Conservation (phyloP, 2,888 invertebrate species). For the Micropterix aruncella region DNA sequence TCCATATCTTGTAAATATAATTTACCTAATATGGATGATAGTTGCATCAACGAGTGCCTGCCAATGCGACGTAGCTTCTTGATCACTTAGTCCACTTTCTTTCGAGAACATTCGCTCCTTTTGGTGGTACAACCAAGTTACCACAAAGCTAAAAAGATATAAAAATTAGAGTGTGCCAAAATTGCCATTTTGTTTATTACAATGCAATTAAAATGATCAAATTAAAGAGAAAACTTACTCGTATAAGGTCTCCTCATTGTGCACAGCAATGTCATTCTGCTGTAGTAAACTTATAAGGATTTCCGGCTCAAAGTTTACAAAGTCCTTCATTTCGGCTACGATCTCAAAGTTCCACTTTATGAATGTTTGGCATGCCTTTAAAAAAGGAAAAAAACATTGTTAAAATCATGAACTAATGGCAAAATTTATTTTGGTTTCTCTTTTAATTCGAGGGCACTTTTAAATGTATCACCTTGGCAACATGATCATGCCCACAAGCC, state of each 20-base stretch:
- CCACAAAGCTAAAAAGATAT: conserved; percentile 42
- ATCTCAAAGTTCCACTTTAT: conserved; percentile 85
- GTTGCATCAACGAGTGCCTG: conserved; percentile 57
- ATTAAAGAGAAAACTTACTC: conserved; percentile 24
- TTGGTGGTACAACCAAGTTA: conserved; percentile 67
- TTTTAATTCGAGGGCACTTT: background rate
- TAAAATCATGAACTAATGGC: background rate
- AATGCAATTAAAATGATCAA: too few species aligned
- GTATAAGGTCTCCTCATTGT: conserved; percentile 79
- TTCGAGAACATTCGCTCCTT: conserved; percentile 32
- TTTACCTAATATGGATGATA: conserved; percentile 52
- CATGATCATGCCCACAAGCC: conserved; percentile 62
- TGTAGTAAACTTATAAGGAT: conserved; percentile 62
- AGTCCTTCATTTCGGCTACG: conserved; percentile 65
- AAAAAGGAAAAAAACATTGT: conserved; percentile 2
- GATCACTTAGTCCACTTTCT: conserved; percentile 28
- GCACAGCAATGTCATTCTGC: conserved; percentile 77
- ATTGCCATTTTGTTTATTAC: too few species aligned
- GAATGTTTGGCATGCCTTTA: conserved; percentile 62
- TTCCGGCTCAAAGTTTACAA: conserved; percentile 69
- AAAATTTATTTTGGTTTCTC: background rate
- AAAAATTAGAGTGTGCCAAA: background rate
- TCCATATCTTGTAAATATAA: too few species aligned
- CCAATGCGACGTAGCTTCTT: conserved; percentile 44
- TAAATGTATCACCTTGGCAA: conserved; percentile 36